phyloP scores from a whole-genome alignment of 2,888 invertebrate species.

The Erynnis tages region DNA sequence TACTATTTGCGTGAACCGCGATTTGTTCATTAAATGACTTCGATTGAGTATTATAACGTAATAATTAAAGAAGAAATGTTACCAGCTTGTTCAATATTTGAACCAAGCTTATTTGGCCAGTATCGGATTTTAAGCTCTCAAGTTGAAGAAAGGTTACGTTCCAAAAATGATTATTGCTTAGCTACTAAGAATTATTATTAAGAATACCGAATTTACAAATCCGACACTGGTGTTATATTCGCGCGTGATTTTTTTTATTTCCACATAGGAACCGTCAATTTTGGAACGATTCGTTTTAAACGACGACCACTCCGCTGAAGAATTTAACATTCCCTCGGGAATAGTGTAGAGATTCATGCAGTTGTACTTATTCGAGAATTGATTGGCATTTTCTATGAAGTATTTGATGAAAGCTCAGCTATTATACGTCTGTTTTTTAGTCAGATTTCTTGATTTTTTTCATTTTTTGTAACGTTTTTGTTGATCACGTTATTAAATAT shows the following conservation, averaged over 20 bases:
- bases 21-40: conserved; percentile 17
- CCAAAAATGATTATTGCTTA: too few relatives aligned
- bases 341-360: conserved; percentile 47
- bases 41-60: conserved; percentile 52
- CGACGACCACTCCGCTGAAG: background rate
- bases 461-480: too few relatives aligned
- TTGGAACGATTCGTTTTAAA: background rate
- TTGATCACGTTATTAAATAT: too few relatives aligned
- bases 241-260: background rate
- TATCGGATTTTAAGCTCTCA: background rate
- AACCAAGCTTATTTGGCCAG: background rate
- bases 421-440: too few relatives aligned
- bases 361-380: background rate
- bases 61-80: conserved; percentile 38
- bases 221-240: background rate
- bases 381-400: background rate
- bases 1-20: conserved; percentile 6
- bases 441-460: too few relatives aligned
- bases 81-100: background rate
- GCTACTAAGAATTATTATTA: too few relatives aligned
- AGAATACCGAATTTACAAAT: too few relatives aligned
- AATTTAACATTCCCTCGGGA: background rate
- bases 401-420: background rate
- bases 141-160: background rate
- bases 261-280: background rate